Evolutionary conservation across 2,113 vertebrate genomes (phyloP), one percentile per base, ranked within the genome.

Genomic region (Cygnus buccinator): DNA sequence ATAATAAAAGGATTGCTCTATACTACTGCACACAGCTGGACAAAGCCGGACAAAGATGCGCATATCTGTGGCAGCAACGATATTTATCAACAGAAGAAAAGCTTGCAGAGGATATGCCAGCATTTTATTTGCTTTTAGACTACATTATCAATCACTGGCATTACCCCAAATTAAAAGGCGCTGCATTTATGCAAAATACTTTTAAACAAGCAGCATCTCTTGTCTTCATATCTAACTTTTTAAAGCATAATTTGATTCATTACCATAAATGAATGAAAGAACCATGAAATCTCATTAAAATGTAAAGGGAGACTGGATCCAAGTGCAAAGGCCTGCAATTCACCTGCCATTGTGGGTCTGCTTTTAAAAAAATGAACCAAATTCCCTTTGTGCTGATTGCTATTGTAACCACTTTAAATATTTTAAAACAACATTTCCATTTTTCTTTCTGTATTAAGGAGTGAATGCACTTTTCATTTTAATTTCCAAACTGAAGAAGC

Each of bases 151-250:
- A 55, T 72, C 71, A 87, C 52, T 70, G 18, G 22, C 80, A 81
- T 83, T 88, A 92, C 28, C 10, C 35, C 59, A 79, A 88, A 85
- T 93, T 96, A 94, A 93, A 94, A 90, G 79, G 83, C 71, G 67
- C 52, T 84, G 43, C 46, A 29, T 88, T 89, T 94, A 93, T 84
- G 85, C 83, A 94, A 93, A 93, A 88, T 71, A 35, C 61, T 86
- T 94, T 77, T 18, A 83, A 94, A 81, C 57, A 91, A 87, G 67
- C n/a, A 71, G 33, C 90, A 72, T 85, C 37, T 90, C 83, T 84
- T 90, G 59, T 78, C 92, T 93, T 94, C 33, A 72, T 92, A 90
- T 84, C 65, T 90, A 88, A 65, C 52, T 80, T 93, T 95, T 89
- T 93, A 82, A 58, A 84, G 84, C 50, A 48, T 92, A 90, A 95